Conservation (phyloP, 2,888 invertebrate genomes). For the Acronicta psi region DNA sequence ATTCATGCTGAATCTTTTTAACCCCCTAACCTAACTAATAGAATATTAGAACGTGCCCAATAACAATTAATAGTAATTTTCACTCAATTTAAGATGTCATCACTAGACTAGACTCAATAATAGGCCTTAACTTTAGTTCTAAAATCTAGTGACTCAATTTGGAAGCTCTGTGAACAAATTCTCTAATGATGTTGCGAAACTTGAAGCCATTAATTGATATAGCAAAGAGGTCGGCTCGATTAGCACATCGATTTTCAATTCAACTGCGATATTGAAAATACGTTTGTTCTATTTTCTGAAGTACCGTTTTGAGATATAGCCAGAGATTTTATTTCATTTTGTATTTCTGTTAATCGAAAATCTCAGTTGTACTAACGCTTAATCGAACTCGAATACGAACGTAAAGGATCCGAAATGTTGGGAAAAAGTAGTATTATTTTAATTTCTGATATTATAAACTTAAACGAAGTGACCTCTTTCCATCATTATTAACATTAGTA, state of each 20-base stretch:
- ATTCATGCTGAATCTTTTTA: no score
- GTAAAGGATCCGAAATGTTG: no score
- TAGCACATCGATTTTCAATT: slow-evolving; percentile 61
- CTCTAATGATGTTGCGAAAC: slow-evolving; percentile 58
- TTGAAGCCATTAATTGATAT: slow-evolving; percentile 59
- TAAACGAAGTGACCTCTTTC: no score
- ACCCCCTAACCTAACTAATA: no score
- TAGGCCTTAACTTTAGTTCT: slow-evolving; percentile 23
- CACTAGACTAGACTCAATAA: slow-evolving; percentile 38
- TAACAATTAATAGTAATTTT: background rate
- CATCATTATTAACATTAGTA: no score
- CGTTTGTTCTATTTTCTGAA: slow-evolving; percentile 25
- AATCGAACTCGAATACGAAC: no score
- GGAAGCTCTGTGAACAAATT: slow-evolving; percentile 46
- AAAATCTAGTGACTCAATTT: slow-evolving; percentile 35
- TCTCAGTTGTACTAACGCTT: background rate
- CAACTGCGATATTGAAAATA: slow-evolving; percentile 48
- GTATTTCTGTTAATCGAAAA: background rate
- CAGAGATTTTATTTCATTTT: background rate
- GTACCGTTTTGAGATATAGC: background rate
- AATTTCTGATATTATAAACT: no score
- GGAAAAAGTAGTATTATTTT: no score
- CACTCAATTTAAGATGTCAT: slow-evolving; percentile 22
- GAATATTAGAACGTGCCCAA: background rate
- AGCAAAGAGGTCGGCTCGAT: slow-evolving; percentile 51